phyloP scores from a whole-genome alignment of 2,113 vertebrate species.

The Ancistrus triradiatus region DNA sequence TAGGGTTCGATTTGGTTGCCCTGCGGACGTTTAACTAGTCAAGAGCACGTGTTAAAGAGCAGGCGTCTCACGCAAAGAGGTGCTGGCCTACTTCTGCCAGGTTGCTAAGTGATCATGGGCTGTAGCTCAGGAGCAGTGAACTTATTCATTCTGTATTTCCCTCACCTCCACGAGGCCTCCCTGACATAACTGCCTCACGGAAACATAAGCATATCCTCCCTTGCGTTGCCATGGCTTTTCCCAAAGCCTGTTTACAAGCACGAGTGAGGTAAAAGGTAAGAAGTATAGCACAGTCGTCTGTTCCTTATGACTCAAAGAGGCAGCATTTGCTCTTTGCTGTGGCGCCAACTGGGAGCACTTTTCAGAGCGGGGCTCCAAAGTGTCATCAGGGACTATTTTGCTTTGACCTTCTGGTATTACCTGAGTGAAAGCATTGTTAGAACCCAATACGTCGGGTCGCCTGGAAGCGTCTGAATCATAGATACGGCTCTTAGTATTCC shows the following conservation, averaged over 20 bases:
- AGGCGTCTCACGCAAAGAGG: not conserved
- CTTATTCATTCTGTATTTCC: conserved; percentile 30
- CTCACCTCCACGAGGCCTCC: conserved; percentile 40
- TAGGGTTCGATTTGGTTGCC: not conserved
- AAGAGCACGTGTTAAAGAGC: not conserved
- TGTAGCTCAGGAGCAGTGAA: conserved; percentile 26
- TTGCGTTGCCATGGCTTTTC: conserved; percentile 40
- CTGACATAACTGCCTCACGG: conserved; percentile 27
- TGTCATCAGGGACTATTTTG: not conserved
- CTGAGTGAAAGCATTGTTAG: not conserved
- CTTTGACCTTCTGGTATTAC: not conserved
- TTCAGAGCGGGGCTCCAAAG: not conserved
- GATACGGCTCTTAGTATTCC: not conserved
- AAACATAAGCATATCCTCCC: conserved; percentile 42
- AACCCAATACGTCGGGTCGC: not conserved
- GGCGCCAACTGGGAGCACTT: not conserved
- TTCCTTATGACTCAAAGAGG: conserved; percentile 17
- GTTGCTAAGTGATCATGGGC: conserved; percentile 32
- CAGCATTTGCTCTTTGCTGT: conserved; percentile 4
- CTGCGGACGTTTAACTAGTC: not conserved
- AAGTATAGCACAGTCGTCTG: conserved; percentile 26
- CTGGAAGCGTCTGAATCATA: not conserved
- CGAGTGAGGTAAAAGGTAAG: conserved; percentile 30
- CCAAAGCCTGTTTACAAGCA: conserved; percentile 36
- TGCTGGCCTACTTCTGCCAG: conserved; percentile 13